phyloP scores from a whole-genome alignment of 1,140 invertebrate genomes.

The Marisa cornuarietis region DNA sequence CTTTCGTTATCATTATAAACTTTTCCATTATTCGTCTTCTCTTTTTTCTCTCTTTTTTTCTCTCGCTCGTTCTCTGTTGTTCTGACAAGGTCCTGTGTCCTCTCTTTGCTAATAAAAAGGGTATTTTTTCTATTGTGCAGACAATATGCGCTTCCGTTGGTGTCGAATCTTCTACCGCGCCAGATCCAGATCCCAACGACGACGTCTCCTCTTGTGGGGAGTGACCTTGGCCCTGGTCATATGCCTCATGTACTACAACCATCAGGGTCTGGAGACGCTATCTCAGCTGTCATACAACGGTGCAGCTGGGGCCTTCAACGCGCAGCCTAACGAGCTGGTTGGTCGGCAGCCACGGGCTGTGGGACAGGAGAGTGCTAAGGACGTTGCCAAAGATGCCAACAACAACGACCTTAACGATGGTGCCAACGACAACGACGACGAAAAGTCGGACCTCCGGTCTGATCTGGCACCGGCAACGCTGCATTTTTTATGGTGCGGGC shows the following conservation, averaged over 20 bases:
- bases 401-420: neutral
- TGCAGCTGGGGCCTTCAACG: neutral
- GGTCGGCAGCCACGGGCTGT: slow-evolving; percentile 13
- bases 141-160: slow-evolving; percentile 6
- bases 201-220: slow-evolving; percentile 23
- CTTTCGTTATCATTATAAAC: too few species aligned
- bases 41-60: too few species aligned
- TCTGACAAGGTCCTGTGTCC: neutral
- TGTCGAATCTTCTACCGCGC: slow-evolving; percentile 30
- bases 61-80: too few species aligned
- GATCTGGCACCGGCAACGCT: slow-evolving; percentile 37
- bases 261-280: slow-evolving; percentile 16
- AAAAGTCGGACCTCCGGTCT: slow-evolving; percentile 28
- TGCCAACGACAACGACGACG: slow-evolving; percentile 21
- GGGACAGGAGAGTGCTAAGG: neutral
- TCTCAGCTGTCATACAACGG: slow-evolving; percentile 9
- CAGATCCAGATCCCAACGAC: slow-evolving; percentile 30
- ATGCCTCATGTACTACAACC: slow-evolving; percentile 23
- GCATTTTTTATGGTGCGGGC: slow-evolving; percentile 36
- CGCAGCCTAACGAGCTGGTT: neutral
- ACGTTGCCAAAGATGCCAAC: neutral
- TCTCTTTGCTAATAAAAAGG: neutral
- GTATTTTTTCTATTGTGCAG: neutral
- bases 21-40: too few species aligned
- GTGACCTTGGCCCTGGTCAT: neutral